Base-by-base conservation (phyloP, 2,113 vertebrate genomes). In the Takifugu bimaculatus region DNA sequence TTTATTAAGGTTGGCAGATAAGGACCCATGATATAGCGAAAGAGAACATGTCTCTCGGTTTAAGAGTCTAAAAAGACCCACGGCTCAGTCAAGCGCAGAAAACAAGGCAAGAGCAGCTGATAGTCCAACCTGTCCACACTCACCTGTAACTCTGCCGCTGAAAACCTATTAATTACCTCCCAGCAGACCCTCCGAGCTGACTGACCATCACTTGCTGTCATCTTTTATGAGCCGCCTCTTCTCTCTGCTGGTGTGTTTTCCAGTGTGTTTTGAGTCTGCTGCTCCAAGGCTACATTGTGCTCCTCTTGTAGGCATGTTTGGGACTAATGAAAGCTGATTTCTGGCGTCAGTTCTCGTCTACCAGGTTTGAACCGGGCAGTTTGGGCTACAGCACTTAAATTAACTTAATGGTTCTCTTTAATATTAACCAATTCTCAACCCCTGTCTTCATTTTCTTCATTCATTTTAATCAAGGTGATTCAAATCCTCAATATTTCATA, bases 151-250 rank as follows among this genome's bases (percentile, higher is more conserved):
- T 83, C 83, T 81, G 81, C 80, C 80, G 81, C 77, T 74, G 78
- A 70, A 81, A 85, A 81, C 72, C 81, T 79, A 82, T 88, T 87
- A 82, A 89, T 88, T 89, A 88, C 85, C 72, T 85, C 68, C 70
- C 68, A 81, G 86, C 82, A 70, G 77, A 75, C 79, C 81, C 70
- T 80, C 75, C 76, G 79, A 13, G 77, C 79, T 79, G 72, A 72
- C 76, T 57, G 73, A 75, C 75, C 80, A 89, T 84, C 77, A 76
- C 72, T 60, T 50, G 60, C 78, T 86, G 82, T 85, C 84, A 83
- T 80, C 70, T 85, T 85, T 88, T 83, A 86, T 83, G 77, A 84
- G 73, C 78, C 81, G 64, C 70, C 77, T 47, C 49, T 68, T 63
- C 65, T 75, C 75, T 60, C 52, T 60, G 60, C 70, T 69, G 69